Percentiles rank a stretch among this genome's conserved stretches.
These are phyloP conservation scores for Pontoporia blainvillei DNA, from an alignment of 2,113 vertebrate genomes.

Conservation along the genomic window DNA sequence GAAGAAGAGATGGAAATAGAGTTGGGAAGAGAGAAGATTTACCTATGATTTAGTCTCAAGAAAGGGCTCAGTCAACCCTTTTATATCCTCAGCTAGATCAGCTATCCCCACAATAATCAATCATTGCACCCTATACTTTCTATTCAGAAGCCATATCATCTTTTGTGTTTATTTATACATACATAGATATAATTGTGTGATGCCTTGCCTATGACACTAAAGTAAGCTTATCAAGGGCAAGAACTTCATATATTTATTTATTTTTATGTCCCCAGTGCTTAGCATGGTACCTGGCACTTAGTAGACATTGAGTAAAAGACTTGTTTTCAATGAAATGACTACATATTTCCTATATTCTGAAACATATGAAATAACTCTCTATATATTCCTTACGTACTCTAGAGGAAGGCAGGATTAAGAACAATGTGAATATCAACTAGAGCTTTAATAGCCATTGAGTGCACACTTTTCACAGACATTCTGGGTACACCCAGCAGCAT, in stretches of 20 bases:
- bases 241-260: neutral
- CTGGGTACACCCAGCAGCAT: too few relatives aligned
- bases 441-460: neutral
- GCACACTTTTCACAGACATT: neutral
- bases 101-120: neutral
- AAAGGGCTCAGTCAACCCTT: neutral
- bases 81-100: neutral
- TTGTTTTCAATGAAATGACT: neutral
- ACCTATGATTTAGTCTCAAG: neutral
- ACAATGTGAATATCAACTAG: neutral
- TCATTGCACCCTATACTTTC: neutral
- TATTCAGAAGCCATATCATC: neutral
- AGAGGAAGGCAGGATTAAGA: neutral
- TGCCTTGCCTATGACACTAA: neutral
- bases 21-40: neutral
- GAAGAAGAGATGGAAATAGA: neutral
- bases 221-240: neutral
- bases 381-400: neutral
- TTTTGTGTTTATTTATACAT: neutral
- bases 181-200: neutral
- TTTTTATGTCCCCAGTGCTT: neutral
- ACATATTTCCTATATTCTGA: neutral
- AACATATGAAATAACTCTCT: neutral
- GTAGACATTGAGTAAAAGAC: neutral
- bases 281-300: neutral